Evolutionary conservation across 2,888 invertebrate genomes (phyloP), one percentile per base, ranked within the genome.

Genomic region (Carterocephalus palaemon): DNA sequence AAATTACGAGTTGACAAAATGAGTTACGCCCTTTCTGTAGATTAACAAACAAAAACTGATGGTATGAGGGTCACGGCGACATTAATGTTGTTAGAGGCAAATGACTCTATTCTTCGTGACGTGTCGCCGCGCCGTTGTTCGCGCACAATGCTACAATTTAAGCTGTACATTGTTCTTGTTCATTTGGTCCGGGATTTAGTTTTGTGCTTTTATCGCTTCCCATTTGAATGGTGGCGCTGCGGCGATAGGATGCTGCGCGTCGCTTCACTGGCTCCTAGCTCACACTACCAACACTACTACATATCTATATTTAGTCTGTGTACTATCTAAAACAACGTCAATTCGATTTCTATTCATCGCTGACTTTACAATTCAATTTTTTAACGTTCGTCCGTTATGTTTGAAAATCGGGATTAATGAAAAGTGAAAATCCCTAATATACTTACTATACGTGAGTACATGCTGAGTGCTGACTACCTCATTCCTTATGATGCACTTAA

Each of bases 31-130:
- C 84, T 83, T 81, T 82, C 82, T 82, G 78, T 77, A 81, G 83
- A 86, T 85, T 86, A 85, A 85, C 84, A 86, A 86, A 86, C 86
- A 86, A 84, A 86, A 86, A 84, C 76, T 83, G 82, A 80, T 77
- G 83, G 75, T 75, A 68, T 74, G 78, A 78, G 84, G 85, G 84
- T 82, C 83, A 81, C 75, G 64, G 62, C 59, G 67, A 60, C 67
- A 71, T 77, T 84, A 84, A 85, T 75, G 74, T 75, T 80, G 84
- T 86, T 84, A 82, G 64, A 77, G 68, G 79, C 79, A 83, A 85
- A 85, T 83, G 78, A 85, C 71, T 84, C 81, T 70, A 86, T 85
- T 84, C 85, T 84, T 79, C 70, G 65, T 54, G 55, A 74, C 74
- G 71, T 70, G 73, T 73, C 66, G 67, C 65, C 59, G 52, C 62